These are phyloP conservation scores for Girardia tigrina DNA, from an alignment of 2,888 invertebrate species.

Conservation along the genomic window DNA sequence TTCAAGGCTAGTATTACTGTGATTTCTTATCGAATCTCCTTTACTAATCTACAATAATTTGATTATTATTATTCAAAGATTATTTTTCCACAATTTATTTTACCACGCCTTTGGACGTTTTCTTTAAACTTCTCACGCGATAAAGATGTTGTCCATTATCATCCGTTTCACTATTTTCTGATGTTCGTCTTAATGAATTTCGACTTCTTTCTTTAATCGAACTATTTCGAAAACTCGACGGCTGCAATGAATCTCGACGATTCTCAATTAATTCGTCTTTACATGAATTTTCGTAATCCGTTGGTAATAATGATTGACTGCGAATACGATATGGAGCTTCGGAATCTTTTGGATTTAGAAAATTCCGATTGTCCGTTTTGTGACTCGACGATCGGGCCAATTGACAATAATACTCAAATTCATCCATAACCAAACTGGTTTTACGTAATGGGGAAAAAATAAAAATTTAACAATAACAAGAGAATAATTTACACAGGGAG, in stretches of 20 bases:
- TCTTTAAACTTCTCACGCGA: neutral
- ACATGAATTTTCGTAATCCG: neutral
- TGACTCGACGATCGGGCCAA: neutral
- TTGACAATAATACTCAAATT: constrained; percentile 14
- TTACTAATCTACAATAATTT: neutral
- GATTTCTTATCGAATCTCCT: neutral
- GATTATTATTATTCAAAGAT: neutral
- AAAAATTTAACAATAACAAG: neutral
- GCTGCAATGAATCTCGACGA: neutral
- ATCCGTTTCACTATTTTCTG: neutral
- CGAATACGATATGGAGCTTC: constrained; percentile 14
- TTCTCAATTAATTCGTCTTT: neutral
- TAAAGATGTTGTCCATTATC: neutral
- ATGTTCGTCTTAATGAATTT: neutral
- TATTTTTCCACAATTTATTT: neutral
- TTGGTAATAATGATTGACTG: neutral
- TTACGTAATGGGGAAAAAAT: too few relatives aligned
- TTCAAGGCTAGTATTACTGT: neutral
- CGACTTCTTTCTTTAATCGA: neutral
- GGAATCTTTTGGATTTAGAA: neutral
- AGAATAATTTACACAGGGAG: neutral
- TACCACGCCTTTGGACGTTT: constrained; percentile 16
- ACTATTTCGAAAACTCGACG: neutral
- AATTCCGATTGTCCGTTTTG: neutral
- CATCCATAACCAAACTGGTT: neutral